Evolutionary conservation across 2,113 vertebrate genomes (phyloP).

Genomic region (Pampusana beccarii): DNA sequence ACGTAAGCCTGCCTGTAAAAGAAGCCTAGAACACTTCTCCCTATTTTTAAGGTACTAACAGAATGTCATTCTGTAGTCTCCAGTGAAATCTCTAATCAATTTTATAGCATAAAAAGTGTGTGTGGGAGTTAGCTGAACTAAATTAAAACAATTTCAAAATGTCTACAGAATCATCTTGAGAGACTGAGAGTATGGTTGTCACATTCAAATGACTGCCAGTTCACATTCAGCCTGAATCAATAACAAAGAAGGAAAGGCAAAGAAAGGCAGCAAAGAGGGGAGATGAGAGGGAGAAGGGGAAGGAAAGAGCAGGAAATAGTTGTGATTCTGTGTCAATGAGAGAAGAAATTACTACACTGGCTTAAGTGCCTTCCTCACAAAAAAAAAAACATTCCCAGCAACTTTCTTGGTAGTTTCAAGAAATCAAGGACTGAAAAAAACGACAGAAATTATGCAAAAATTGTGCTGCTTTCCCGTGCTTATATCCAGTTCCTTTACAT

Average conservation of each 20-base stretch:
- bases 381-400: neutral
- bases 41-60: neutral
- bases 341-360: neutral
- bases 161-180: neutral
- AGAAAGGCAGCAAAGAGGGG: neutral
- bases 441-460: neutral
- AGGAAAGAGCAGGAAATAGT: neutral
- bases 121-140: neutral
- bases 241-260: neutral
- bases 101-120: neutral
- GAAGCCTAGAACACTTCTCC: neutral
- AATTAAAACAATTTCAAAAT: slow-evolving; percentile 29
- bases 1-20: neutral
- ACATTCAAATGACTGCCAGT: neutral
- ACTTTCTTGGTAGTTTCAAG: neutral
- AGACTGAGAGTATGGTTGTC: neutral
- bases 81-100: neutral
- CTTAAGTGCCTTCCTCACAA: neutral
- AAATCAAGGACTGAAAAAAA: neutral
- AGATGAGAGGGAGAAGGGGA: neutral
- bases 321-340: neutral
- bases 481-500: neutral
- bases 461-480: neutral
- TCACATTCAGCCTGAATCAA: neutral
- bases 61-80: neutral